phyloP scores from a whole-genome alignment of 1,140 invertebrate species.

The Penaeus vannamei region DNA sequence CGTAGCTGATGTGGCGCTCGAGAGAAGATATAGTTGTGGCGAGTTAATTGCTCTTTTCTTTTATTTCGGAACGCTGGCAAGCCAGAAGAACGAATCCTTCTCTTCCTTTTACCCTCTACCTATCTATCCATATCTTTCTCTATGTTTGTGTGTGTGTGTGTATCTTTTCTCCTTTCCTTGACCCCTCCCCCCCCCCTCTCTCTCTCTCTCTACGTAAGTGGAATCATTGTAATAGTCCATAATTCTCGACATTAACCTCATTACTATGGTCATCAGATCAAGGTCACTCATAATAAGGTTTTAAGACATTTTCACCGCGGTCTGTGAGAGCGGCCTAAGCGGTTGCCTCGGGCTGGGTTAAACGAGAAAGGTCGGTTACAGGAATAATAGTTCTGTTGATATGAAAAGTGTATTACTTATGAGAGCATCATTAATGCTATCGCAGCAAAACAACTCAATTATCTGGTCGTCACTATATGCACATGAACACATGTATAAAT shows the following conservation, averaged over 20 bases:
- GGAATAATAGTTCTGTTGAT: slow-evolving; percentile 59
- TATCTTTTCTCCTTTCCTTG: neutral
- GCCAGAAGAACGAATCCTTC: neutral
- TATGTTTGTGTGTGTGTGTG: neutral
- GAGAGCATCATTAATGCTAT: slow-evolving; percentile 18
- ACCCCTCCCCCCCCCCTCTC: neutral
- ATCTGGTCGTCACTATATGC: neutral
- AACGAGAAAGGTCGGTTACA: slow-evolving; percentile 35
- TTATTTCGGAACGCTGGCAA: no score
- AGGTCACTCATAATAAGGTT: no score
- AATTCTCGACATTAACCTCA: no score
- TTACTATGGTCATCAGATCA: no score
- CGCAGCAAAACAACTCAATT: slow-evolving; percentile 58
- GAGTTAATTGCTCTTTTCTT: no score
- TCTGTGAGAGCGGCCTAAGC: neutral
- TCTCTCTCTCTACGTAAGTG: neutral
- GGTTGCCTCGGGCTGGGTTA: slow-evolving; percentile 25
- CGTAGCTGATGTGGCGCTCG: no score
- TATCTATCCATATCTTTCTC: no score
- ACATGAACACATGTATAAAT: neutral
- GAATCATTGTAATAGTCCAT: no score
- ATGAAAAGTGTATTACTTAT: slow-evolving; percentile 50
- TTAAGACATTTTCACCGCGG: no score
- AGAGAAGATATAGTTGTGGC: no score
- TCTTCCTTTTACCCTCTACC: neutral